Evolutionary conservation across 2,797 vertebrate genomes (phyloP).

Genomic region (Erpetoichthys calabaricus): DNA sequence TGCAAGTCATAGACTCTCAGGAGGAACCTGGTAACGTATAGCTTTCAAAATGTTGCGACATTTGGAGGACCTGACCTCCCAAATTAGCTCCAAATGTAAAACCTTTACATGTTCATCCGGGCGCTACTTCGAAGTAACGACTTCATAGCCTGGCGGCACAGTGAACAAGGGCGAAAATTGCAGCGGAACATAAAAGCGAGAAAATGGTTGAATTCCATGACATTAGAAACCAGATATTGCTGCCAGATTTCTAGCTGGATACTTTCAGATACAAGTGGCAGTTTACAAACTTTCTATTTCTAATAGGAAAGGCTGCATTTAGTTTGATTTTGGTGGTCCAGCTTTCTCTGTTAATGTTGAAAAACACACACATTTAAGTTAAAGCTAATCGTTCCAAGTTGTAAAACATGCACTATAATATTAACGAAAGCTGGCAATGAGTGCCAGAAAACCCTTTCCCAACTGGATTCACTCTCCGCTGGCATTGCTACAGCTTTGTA

Average conservation of each 20-base stretch:
- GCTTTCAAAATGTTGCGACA: constrained; percentile 4
- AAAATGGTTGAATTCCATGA: background rate
- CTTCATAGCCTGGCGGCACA: background rate
- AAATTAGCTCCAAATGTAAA: background rate
- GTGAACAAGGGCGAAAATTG: background rate
- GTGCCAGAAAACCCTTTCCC: too few relatives aligned
- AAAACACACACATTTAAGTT: too few relatives aligned
- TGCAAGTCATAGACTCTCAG: constrained; percentile 48
- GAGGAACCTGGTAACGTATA: constrained; percentile 57
- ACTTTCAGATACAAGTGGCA: too few relatives aligned
- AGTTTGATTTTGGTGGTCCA: too few relatives aligned
- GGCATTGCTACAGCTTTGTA: too few relatives aligned
- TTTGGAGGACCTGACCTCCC: background rate
- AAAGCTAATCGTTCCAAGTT: too few relatives aligned
- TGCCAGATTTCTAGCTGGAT: background rate
- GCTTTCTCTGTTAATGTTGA: too few relatives aligned
- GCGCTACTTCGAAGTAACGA: background rate
- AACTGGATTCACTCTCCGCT: too few relatives aligned
- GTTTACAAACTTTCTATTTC: too few relatives aligned
- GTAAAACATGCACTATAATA: too few relatives aligned
- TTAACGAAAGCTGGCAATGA: too few relatives aligned
- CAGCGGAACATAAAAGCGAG: background rate
- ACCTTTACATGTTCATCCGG: background rate
- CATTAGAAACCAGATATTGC: background rate
- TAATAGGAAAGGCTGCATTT: too few relatives aligned